A percentile compares a stretch with the other conserved stretches of the same genome.
Conservation (phyloP, 2,113 vertebrate genomes). For the Carassius gibelio region DNA sequence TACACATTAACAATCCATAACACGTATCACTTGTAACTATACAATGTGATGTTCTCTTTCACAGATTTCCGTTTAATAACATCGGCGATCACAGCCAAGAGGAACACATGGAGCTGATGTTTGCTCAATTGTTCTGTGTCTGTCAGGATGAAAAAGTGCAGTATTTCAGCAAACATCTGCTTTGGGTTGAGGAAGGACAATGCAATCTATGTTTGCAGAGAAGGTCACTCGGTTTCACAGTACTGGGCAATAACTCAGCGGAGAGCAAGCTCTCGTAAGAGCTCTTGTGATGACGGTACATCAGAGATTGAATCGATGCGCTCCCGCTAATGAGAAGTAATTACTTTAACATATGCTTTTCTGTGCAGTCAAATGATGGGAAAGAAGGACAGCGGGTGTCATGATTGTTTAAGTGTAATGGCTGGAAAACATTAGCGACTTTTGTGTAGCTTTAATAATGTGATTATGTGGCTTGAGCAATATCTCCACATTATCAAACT, state of each 20-base stretch:
- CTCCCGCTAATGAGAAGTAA: conserved; percentile 38
- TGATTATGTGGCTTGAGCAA: conserved; percentile 32
- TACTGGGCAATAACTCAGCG: conserved; percentile 44
- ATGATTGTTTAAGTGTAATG: conserved; percentile 22
- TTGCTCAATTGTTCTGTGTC: conserved; percentile 54
- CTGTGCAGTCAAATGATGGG: conserved; percentile 6
- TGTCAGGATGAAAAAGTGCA: conserved; percentile 50
- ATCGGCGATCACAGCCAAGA: conserved; percentile 10
- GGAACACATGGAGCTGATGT: conserved; percentile 49
- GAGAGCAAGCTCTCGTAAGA: conserved; percentile 36
- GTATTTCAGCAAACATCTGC: conserved; percentile 52
- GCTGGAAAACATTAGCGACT: conserved; percentile 22
- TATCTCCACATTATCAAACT: conserved; percentile 30
- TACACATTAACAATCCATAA: not conserved
- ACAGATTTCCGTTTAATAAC: conserved; percentile 48
- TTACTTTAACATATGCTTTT: conserved; percentile 23
- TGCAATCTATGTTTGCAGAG: conserved; percentile 52
- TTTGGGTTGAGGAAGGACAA: conserved; percentile 48
- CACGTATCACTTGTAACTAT: conserved; percentile 27
- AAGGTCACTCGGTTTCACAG: conserved; percentile 48
- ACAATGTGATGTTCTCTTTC: conserved; percentile 34
- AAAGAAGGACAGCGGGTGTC: conserved; percentile 9
- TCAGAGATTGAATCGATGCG: conserved; percentile 31
- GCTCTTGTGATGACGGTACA: conserved; percentile 34
- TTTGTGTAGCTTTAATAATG: conserved; percentile 11